Conservation (phyloP, 2,888 invertebrate genomes). For the Cerastis leucographa region DNA sequence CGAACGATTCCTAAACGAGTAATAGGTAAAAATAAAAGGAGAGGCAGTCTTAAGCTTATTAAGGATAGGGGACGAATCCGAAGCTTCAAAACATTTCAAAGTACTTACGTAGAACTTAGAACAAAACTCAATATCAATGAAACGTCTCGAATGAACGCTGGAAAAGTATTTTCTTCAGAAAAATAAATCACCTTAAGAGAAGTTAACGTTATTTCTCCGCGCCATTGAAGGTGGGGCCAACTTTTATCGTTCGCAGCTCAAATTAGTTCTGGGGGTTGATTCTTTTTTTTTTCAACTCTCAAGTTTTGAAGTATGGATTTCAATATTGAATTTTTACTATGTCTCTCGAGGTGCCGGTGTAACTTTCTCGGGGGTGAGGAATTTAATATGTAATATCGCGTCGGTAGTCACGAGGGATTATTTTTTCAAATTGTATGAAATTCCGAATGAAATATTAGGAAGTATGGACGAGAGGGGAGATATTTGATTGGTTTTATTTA, state of each 20-base stretch:
- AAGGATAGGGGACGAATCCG: constrained; percentile 78
- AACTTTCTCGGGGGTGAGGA: constrained; percentile 73
- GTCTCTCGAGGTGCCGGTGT: constrained; percentile 72
- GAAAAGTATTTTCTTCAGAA: constrained; percentile 84
- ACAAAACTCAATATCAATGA: constrained; percentile 88
- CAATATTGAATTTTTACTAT: constrained; percentile 88
- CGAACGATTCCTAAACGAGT: constrained; percentile 78
- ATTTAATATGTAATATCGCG: constrained; percentile 75
- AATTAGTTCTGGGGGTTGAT: constrained; percentile 82
- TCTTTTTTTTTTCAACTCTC: constrained; percentile 81
- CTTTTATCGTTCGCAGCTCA: constrained; percentile 85
- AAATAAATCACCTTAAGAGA: constrained; percentile 87
- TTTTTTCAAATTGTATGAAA: constrained; percentile 62
- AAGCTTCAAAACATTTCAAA: constrained; percentile 82
- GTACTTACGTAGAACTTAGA: constrained; percentile 83
- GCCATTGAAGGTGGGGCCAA: constrained; percentile 83
- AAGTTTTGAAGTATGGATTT: constrained; percentile 88
- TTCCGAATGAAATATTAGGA: constrained; percentile 55
- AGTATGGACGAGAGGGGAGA: constrained; percentile 19
- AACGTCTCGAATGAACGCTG: constrained; percentile 81
- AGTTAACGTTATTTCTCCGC: constrained; percentile 83
- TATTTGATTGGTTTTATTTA: constrained; percentile 33
- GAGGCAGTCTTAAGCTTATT: constrained; percentile 81
- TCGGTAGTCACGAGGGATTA: constrained; percentile 56
- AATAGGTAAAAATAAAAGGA: constrained; percentile 78